Conservation (phyloP, 37 sponge, comb jelly and placozoan species). For the Sycon ciliatum region DNA sequence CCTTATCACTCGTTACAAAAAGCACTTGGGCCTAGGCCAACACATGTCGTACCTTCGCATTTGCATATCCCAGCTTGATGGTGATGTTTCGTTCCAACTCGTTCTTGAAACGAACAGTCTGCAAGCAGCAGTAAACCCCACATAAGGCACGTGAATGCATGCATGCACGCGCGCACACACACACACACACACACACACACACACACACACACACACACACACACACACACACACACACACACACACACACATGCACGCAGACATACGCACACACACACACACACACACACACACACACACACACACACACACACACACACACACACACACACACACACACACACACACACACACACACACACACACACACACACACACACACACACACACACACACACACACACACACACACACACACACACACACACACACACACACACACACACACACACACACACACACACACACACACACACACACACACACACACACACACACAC, state of each 20-base stretch:
- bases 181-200: slow-evolving; percentile 5
- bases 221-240: slow-evolving; percentile 1
- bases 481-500: slow-evolving; percentile 1
- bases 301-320: slow-evolving; percentile 5
- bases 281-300: slow-evolving; percentile 5
- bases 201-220: not conserved
- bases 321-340: slow-evolving; percentile 5
- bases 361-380: slow-evolving; percentile 1
- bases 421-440: slow-evolving; percentile 1
- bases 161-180: too few species aligned
- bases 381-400: slow-evolving; percentile 1
- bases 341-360: not conserved
- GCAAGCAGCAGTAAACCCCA: too few species aligned
- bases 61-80: slow-evolving; percentile 91
- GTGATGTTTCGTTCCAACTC: slow-evolving; percentile 88
- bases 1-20: too few species aligned
- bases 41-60: slow-evolving; percentile 74
- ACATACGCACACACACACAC: not conserved
- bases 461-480: not conserved
- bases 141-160: too few species aligned
- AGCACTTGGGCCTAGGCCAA: too few species aligned
- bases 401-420: slow-evolving; percentile 5
- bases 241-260: not conserved
- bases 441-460: slow-evolving; percentile 1
- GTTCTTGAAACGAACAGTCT: slow-evolving; percentile 94